Conservation (phyloP, 2,888 invertebrate genomes). For the Apocheima hispidaria region DNA sequence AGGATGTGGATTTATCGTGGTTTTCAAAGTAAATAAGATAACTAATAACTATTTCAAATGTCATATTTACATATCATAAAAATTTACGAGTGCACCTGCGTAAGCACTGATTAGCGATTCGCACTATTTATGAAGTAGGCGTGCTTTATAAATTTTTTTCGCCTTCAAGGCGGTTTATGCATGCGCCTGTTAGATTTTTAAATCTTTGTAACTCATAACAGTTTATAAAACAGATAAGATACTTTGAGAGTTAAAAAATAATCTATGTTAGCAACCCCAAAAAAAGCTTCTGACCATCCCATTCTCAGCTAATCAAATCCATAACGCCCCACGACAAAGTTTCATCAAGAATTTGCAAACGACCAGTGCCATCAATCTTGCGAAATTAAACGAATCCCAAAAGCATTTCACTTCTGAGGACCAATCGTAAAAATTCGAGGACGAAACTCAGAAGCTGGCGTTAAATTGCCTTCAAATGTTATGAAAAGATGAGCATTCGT, state of each 20-base stretch:
- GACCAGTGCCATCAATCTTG: constrained; percentile 34
- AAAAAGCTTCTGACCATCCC: constrained; percentile 7
- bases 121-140: background rate
- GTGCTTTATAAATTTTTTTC: too few species aligned
- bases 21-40: background rate
- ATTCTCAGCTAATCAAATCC: constrained; percentile 13
- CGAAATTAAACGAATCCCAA: constrained; percentile 38
- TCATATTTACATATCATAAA: background rate
- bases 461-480: constrained; percentile 45
- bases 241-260: too few species aligned
- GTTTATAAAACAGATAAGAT: too few species aligned
- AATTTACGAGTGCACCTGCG: background rate
- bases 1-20: constrained; percentile 9
- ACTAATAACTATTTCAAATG: background rate
- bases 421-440: constrained; percentile 32
- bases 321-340: constrained; percentile 13
- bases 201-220: too few species aligned
- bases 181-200: too few species aligned
- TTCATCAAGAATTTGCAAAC: constrained; percentile 29
- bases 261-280: too few species aligned
- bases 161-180: too few species aligned
- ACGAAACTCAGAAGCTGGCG: constrained; percentile 38
- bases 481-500: constrained; percentile 37
- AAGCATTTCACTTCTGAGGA: constrained; percentile 30
- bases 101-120: background rate